phyloP scores from a whole-genome alignment of 2,113 vertebrate genomes.

The Acanthochromis polyacanthus region DNA sequence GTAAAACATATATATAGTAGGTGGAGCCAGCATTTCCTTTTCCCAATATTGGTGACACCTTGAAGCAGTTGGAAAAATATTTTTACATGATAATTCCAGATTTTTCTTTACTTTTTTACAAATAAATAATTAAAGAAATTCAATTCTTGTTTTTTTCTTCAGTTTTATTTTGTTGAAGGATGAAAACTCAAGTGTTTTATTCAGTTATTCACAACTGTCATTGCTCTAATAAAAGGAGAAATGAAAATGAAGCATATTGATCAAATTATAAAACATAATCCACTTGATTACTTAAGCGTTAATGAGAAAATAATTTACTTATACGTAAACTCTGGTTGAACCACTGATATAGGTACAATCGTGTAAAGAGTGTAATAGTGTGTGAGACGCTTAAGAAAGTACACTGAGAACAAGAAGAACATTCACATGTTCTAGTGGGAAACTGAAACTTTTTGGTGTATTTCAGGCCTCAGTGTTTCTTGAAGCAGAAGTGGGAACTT shows the following conservation, averaged over 20 bases:
- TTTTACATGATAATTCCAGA: too few species aligned
- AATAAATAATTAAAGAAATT: too few species aligned
- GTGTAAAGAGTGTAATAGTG: background rate
- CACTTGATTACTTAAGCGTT: background rate
- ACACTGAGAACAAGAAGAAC: background rate
- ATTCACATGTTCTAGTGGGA: background rate
- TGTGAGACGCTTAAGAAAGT: background rate
- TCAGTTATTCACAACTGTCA: too few species aligned
- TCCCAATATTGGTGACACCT: too few species aligned
- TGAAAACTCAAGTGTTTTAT: background rate
- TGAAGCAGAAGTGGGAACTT: constrained; percentile 47
- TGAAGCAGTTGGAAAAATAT: too few species aligned
- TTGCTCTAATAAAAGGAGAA: too few species aligned
- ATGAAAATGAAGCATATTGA: background rate
- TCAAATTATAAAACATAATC: background rate
- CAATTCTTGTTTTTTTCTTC: too few species aligned
- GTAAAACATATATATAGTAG: too few species aligned
- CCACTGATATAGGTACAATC: background rate
- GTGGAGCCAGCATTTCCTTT: too few species aligned
- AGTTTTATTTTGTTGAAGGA: background rate
- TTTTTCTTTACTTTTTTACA: too few species aligned
- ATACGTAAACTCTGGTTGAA: background rate
- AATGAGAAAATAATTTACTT: background rate
- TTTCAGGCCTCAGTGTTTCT: background rate
- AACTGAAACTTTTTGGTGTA: constrained; percentile 1